Conservation (phyloP, 2,888 invertebrate genomes). For the Maniola hyperantus region DNA sequence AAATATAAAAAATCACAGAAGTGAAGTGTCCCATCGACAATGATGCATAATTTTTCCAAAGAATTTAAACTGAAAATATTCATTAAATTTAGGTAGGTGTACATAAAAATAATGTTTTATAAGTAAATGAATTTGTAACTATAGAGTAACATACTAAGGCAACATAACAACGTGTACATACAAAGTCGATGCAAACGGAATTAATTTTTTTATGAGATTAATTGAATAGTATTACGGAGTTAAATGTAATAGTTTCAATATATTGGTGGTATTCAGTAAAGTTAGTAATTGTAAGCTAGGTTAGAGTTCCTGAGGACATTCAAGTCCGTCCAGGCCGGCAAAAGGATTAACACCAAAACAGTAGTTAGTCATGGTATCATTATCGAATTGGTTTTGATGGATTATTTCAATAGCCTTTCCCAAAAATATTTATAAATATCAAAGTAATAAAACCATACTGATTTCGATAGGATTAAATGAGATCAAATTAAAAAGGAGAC, state of each 20-base stretch:
- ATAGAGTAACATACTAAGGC: not conserved
- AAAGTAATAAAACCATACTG: no score
- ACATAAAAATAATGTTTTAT: slow-evolving; percentile 5
- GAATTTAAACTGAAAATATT: not conserved
- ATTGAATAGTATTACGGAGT: slow-evolving; percentile 27
- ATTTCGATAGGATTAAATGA: no score
- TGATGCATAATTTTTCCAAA: not conserved
- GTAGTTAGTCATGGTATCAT: slow-evolving; percentile 69
- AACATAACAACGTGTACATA: slow-evolving; percentile 52
- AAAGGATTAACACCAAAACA: slow-evolving; percentile 80
- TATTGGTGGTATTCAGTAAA: slow-evolving; percentile 34
- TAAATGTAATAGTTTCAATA: slow-evolving; percentile 27
- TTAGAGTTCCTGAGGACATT: slow-evolving; percentile 76
- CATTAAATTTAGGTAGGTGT: slow-evolving; percentile 16
- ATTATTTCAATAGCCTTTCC: slow-evolving; percentile 39
- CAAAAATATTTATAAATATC: no score
- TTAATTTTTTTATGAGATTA: slow-evolving; percentile 49
- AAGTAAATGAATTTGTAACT: slow-evolving; percentile 9
- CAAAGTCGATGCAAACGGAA: slow-evolving; percentile 69
- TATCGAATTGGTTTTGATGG: slow-evolving; percentile 55
- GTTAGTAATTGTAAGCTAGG: slow-evolving; percentile 53
- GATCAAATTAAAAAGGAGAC: no score
- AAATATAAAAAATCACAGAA: not conserved
- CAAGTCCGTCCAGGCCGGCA: slow-evolving; percentile 74
- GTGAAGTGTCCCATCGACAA: not conserved